These are phyloP conservation scores for Nothoprocta pentlandii DNA, from an alignment of 2,113 vertebrate species.

Conservation along the genomic window DNA sequence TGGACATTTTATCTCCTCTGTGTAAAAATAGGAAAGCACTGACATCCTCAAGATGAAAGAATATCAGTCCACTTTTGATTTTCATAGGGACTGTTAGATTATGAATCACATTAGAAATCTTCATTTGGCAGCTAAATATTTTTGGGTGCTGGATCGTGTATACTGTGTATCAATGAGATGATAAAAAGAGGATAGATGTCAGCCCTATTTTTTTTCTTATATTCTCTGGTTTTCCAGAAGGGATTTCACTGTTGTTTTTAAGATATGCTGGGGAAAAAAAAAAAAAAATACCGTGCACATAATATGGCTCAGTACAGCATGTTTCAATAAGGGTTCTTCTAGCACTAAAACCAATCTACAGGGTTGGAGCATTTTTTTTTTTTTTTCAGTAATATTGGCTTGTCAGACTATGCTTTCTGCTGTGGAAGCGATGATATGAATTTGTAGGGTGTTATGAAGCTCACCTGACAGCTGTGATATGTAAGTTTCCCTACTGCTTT, in stretches of 20 bases:
- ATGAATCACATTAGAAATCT: background rate
- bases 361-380: background rate
- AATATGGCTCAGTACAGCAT: background rate
- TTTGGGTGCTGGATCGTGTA: background rate
- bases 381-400: background rate
- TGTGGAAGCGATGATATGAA: background rate
- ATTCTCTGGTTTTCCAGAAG: background rate
- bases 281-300: background rate
- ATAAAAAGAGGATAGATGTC: background rate
- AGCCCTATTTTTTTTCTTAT: background rate
- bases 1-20: background rate
- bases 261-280: background rate
- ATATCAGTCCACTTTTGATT: background rate
- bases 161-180: background rate
- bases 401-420: background rate
- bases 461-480: too few species aligned
- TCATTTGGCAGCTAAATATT: background rate
- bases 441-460: too few species aligned
- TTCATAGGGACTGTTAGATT: background rate
- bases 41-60: background rate
- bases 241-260: background rate
- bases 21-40: background rate
- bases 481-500: too few species aligned
- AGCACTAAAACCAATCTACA: background rate
- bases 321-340: background rate